Percentiles rank a stretch among this genome's conserved stretches.
Conservation (phyloP, 1,140 invertebrate species). For the Melitaea cinxia region DNA sequence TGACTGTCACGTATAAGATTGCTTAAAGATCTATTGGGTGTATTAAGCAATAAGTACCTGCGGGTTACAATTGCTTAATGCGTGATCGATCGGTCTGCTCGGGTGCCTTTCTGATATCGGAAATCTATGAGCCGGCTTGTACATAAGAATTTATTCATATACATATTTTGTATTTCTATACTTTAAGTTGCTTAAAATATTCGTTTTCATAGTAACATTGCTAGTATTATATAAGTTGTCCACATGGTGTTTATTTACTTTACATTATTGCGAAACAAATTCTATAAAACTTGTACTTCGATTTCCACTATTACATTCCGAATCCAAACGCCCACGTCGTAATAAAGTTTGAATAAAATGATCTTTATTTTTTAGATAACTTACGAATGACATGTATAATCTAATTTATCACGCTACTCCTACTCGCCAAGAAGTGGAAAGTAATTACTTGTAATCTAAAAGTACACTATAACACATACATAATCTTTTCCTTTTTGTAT, state of each 20-base stretch:
- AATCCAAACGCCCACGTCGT: conserved; percentile 2
- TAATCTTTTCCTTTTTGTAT: conserved; percentile 27
- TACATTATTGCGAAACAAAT: no score
- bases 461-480: conserved; percentile 4
- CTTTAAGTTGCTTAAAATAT: not conserved
- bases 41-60: conserved; percentile 37
- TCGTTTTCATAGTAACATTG: no score
- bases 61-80: conserved; percentile 43
- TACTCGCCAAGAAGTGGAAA: conserved; percentile 19
- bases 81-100: conserved; percentile 36
- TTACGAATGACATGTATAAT: conserved; percentile 24
- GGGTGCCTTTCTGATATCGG: conserved; percentile 29
- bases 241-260: no score
- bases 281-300: not conserved
- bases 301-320: not conserved
- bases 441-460: conserved; percentile 21
- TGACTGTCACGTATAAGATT: conserved; percentile 32
- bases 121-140: conserved; percentile 23
- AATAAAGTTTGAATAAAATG: conserved; percentile 19
- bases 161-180: not conserved
- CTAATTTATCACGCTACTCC: conserved; percentile 18
- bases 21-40: conserved; percentile 31
- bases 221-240: no score
- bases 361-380: conserved; percentile 11
- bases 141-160: not conserved